Conservation (phyloP, 2,113 vertebrate genomes). For the Ploceus nigricollis region DNA sequence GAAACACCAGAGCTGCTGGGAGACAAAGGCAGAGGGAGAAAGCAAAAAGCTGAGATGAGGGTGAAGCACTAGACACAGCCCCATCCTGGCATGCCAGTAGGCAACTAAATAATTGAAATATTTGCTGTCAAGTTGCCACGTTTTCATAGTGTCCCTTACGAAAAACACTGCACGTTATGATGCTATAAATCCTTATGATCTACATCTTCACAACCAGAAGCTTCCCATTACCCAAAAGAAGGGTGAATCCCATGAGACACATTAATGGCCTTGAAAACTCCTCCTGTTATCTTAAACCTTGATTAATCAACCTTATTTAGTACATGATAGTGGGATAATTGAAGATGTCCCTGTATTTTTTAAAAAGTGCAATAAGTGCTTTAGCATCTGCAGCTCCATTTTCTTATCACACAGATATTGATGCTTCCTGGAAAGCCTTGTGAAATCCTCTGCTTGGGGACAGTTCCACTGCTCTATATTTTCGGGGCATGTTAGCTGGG, state of each 20-base stretch:
- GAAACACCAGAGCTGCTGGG: background rate
- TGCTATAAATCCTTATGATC: constrained; percentile 55
- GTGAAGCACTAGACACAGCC: background rate
- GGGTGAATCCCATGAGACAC: background rate
- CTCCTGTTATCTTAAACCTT: constrained; percentile 41
- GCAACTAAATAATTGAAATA: background rate
- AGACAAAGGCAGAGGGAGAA: background rate
- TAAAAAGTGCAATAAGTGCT: background rate
- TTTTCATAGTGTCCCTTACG: background rate
- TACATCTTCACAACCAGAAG: background rate
- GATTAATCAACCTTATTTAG: constrained; percentile 45
- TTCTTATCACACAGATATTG: background rate
- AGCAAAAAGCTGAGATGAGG: background rate
- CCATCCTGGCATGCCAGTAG: background rate
- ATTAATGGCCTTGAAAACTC: constrained; percentile 23
- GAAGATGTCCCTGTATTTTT: background rate
- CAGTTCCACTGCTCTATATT: constrained; percentile 11
- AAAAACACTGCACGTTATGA: background rate
- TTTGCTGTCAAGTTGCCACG: constrained; percentile 1
- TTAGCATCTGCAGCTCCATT: background rate
- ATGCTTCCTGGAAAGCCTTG: background rate
- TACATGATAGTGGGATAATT: constrained; percentile 8
- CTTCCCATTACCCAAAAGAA: constrained; percentile 39
- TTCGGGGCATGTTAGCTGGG: background rate
- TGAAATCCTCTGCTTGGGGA: background rate